Evolutionary conservation across 2,797 vertebrate species (phyloP).

Genomic region (Paedocypris micromegethes): DNA sequence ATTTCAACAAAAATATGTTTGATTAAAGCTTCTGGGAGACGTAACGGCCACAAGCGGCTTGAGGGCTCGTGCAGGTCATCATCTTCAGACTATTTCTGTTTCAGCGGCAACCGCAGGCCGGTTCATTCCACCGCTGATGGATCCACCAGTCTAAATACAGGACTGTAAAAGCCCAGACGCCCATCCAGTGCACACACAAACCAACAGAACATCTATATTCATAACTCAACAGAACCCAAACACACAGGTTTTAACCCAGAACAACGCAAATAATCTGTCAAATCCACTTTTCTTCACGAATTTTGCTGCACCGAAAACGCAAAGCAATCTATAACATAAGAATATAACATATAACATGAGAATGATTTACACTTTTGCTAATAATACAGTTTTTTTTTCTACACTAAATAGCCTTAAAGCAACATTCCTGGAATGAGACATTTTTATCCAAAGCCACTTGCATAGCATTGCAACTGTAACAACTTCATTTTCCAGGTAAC

Average conservation of each 20-base stretch:
- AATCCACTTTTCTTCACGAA: no score
- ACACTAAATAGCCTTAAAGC: constrained; percentile 7
- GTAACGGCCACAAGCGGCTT: constrained; percentile 36
- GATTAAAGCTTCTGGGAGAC: constrained; percentile 47
- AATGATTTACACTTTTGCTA: constrained; percentile 1
- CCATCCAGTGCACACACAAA: neutral
- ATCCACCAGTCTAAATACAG: constrained; percentile 36
- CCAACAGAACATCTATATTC: neutral
- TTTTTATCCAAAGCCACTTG: neutral
- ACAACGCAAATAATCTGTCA: neutral
- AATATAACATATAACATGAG: no score
- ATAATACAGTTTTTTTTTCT: constrained; percentile 3
- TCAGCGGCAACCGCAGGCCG: constrained; percentile 32
- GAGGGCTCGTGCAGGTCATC: constrained; percentile 43
- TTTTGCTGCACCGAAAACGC: no score
- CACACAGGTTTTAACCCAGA: no score
- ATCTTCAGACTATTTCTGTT: constrained; percentile 46
- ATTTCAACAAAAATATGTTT: constrained; percentile 47
- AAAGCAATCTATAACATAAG: no score
- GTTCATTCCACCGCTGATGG: constrained; percentile 41
- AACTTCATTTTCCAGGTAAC: no score
- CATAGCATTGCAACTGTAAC: no score
- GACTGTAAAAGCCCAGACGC: constrained; percentile 14
- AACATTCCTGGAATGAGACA: constrained; percentile 18
- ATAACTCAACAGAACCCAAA: neutral